Conservation (phyloP, 2,113 vertebrate genomes). For the Lycaon pictus region DNA sequence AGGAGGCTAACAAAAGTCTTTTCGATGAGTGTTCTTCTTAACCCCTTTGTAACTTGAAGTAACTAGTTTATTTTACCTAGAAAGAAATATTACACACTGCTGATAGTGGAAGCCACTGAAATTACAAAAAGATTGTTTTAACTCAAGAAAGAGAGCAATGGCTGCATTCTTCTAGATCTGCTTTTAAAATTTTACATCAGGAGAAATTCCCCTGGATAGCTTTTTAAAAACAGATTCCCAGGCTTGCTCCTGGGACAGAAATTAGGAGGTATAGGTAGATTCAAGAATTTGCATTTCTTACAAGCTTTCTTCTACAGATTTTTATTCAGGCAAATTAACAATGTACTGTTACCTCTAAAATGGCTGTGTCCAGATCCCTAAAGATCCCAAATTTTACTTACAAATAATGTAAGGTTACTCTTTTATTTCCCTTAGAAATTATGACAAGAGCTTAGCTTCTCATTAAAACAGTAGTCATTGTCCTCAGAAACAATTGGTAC, state of each 20-base stretch:
- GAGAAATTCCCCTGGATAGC: not conserved
- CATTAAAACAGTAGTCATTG: not conserved
- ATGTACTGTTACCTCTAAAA: not conserved
- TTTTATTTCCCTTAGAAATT: not conserved
- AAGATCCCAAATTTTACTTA: not conserved
- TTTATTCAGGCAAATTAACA: not conserved
- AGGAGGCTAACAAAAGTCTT: not conserved
- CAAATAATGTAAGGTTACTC: not conserved
- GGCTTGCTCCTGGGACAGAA: not conserved
- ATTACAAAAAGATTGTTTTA: not conserved
- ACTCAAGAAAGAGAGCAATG: not conserved
- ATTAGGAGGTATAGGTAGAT: not conserved
- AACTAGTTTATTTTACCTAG: not conserved
- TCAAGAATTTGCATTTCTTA: not conserved
- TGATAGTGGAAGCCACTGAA: not conserved
- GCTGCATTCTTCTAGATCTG: not conserved
- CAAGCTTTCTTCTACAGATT: not conserved
- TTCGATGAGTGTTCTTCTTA: constrained; percentile 43
- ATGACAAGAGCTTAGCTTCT: not conserved
- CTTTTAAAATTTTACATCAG: not conserved
- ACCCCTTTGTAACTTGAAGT: not conserved
- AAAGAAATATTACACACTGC: not conserved
- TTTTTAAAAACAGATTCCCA: not conserved
- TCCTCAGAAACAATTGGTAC: not conserved
- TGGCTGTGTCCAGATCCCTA: not conserved